Conservation (phyloP, 2,888 invertebrate genomes). For the Cataglyphis rosenhaueri region DNA sequence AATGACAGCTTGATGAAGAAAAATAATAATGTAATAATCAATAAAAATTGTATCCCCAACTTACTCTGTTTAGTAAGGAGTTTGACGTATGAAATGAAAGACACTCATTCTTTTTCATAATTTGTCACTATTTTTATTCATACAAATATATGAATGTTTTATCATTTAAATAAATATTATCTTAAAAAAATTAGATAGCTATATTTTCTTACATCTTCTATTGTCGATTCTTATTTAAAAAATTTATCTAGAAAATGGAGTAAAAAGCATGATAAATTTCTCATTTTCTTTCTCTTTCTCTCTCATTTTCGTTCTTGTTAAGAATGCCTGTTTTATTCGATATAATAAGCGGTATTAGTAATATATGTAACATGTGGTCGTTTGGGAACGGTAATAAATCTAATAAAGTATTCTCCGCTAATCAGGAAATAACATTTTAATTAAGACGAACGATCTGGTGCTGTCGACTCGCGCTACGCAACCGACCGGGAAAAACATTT, state of each 20-base stretch:
- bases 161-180: neutral
- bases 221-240: neutral
- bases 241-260: neutral
- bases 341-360: slow-evolving; percentile 51
- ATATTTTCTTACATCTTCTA: neutral
- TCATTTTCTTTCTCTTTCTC: neutral
- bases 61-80: neutral
- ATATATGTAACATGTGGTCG: slow-evolving; percentile 44
- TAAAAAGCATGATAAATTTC: slow-evolving; percentile 16
- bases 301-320: neutral
- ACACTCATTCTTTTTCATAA: neutral
- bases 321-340: slow-evolving; percentile 43
- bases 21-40: neutral
- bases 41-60: neutral
- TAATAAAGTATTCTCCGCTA: slow-evolving; percentile 75
- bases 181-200: neutral
- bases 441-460: slow-evolving; percentile 75
- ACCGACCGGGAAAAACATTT: slow-evolving; percentile 40
- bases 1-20: neutral
- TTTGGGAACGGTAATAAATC: slow-evolving; percentile 71
- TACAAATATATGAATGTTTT: neutral
- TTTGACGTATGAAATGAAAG: neutral
- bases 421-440: slow-evolving; percentile 78
- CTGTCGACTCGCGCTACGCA: slow-evolving; percentile 32
- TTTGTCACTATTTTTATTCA: neutral